phyloP scores from a whole-genome alignment of 2,113 vertebrate species.

The Gymnorhina tibicen region DNA sequence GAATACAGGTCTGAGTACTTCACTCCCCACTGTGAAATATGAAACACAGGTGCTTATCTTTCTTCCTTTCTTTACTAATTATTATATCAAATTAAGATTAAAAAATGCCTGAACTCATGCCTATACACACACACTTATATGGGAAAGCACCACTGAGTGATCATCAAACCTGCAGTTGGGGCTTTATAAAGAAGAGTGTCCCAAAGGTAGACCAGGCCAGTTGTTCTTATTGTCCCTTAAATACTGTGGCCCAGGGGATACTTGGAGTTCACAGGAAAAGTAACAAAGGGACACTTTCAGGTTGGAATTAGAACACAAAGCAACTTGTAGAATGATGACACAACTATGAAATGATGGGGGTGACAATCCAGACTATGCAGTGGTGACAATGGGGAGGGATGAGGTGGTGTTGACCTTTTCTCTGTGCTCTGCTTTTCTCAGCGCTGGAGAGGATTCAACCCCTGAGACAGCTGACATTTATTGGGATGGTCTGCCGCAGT shows the following conservation, averaged over 20 bases:
- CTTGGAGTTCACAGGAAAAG: not conserved
- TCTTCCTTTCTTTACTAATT: not conserved
- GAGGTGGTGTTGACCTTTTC: not conserved
- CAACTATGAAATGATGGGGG: not conserved
- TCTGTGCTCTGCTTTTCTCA: not conserved
- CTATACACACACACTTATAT: not conserved
- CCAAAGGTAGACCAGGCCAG: not conserved
- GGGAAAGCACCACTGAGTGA: not conserved
- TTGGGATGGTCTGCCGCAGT: not conserved
- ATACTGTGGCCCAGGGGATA: not conserved
- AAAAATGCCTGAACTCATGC: not conserved
- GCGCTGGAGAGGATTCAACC: not conserved
- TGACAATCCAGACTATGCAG: fast-evolving
- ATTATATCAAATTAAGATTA: not conserved
- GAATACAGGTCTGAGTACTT: not conserved
- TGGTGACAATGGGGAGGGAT: not conserved
- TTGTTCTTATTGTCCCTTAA: not conserved
- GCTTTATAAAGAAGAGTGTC: not conserved
- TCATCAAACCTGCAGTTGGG: not conserved
- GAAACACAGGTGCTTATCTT: not conserved
- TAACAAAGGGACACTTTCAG: not conserved
- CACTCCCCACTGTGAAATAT: not conserved
- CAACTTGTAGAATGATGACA: not conserved
- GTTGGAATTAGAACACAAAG: not conserved
- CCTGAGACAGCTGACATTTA: not conserved